phyloP scores from a whole-genome alignment of 2,797 vertebrate species.

The Girardinus metallicus region DNA sequence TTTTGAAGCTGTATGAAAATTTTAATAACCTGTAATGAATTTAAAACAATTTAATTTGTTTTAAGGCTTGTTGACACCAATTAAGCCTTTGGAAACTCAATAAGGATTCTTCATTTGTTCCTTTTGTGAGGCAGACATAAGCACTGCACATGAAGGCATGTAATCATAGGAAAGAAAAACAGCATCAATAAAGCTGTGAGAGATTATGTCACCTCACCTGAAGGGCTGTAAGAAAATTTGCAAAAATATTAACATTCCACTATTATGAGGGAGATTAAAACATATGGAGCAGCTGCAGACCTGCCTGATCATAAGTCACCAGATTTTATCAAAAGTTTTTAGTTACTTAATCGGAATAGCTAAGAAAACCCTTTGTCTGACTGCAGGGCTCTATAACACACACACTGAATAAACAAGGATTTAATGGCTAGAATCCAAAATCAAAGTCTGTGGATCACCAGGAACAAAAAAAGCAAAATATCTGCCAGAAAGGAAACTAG shows the following conservation, averaged over 20 bases:
- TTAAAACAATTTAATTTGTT: neutral
- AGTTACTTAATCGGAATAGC: neutral
- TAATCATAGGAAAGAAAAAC: neutral
- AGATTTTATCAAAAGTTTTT: neutral
- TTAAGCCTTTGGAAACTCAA: neutral
- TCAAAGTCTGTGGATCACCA: neutral
- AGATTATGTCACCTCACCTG: neutral
- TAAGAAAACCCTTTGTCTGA: neutral
- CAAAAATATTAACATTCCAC: neutral
- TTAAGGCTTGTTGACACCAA: neutral
- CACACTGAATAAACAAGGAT: neutral
- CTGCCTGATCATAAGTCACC: neutral
- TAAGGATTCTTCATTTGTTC: neutral
- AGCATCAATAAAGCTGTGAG: neutral
- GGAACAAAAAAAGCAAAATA: neutral
- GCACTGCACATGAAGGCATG: neutral
- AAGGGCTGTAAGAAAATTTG: neutral
- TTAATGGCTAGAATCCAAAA: neutral
- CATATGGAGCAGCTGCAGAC: neutral
- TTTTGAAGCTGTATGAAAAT: neutral
- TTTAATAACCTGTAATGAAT: neutral
- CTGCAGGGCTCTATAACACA: neutral
- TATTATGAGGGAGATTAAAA: neutral
- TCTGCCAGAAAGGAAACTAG: neutral
- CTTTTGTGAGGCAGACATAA: neutral